Percentiles rank a stretch among this genome's conserved stretches.
These are phyloP conservation scores for Disparrhopalites patrizii DNA, from an alignment of 2,888 invertebrate genomes.

Conservation along the genomic window DNA sequence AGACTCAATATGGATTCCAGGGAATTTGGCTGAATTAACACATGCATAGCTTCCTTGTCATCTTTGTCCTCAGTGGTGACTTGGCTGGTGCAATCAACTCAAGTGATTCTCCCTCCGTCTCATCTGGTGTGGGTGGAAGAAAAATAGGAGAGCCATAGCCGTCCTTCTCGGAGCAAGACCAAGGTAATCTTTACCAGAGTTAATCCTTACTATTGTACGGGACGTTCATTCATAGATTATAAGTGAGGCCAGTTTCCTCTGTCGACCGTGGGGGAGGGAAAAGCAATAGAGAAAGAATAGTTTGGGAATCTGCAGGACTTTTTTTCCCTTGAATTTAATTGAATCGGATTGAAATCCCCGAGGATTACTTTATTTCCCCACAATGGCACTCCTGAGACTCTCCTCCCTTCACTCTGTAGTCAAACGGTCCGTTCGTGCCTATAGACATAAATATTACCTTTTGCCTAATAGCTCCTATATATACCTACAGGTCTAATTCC, in stretches of 20 bases:
- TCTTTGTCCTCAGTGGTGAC: too few relatives aligned
- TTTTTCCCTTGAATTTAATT: constrained; percentile 31
- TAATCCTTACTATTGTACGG: not conserved
- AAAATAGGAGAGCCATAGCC: not conserved
- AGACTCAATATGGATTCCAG: too few relatives aligned
- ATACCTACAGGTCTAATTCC: not conserved
- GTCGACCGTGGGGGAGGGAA: not conserved
- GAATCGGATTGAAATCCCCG: constrained; percentile 34
- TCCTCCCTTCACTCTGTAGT: not conserved
- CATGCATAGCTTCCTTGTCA: too few relatives aligned
- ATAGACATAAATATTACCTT: not conserved
- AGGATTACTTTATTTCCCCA: constrained; percentile 31
- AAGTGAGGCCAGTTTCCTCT: constrained; percentile 1
- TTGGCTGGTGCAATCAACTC: too few relatives aligned
- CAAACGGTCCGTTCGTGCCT: not conserved
- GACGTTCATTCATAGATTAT: constrained; percentile 1
- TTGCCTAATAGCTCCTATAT: not conserved
- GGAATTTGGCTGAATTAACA: too few relatives aligned
- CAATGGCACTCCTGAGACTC: constrained; percentile 28
- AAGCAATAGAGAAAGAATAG: not conserved
- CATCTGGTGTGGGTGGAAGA: not conserved
- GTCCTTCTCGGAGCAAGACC: too few relatives aligned
- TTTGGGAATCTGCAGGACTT: constrained; percentile 17
- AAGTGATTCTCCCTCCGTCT: too few relatives aligned
- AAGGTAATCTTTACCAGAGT: not conserved